Conservation (phyloP, 2,797 vertebrate species). For the Falco berigora region DNA sequence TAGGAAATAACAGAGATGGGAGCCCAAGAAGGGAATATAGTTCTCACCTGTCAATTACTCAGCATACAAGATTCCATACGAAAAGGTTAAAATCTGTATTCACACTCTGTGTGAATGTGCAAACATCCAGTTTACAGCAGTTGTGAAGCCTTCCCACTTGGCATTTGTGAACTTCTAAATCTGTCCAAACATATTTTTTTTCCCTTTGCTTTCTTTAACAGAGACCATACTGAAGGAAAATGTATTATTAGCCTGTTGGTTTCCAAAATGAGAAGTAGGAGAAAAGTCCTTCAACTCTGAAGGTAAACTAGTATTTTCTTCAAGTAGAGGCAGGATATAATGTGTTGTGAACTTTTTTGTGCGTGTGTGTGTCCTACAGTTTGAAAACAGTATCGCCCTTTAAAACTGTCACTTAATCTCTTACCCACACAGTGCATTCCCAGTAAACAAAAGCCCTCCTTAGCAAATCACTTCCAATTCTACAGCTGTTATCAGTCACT, state of each 20-base stretch:
- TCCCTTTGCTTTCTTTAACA: not conserved
- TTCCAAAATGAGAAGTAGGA: not conserved
- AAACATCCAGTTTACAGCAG: not conserved
- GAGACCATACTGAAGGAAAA: not conserved
- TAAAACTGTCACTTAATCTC: not conserved
- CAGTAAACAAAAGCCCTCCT: not conserved
- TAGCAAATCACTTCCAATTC: not conserved
- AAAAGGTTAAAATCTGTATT: slow-evolving; percentile 19
- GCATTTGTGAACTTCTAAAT: not conserved
- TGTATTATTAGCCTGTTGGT: not conserved
- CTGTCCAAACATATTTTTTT: not conserved
- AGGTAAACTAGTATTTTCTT: not conserved
- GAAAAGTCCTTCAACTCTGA: not conserved
- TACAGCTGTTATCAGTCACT: not conserved
- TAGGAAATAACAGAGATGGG: not conserved
- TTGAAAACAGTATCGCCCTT: not conserved
- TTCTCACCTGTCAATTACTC: not conserved
- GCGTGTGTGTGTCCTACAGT: not conserved
- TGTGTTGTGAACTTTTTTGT: not conserved
- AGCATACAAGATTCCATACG: not conserved
- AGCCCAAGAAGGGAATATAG: not conserved
- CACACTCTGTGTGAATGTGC: not conserved
- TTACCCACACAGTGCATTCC: not conserved
- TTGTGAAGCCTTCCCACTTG: not conserved
- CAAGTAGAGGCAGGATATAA: not conserved